phyloP scores from a whole-genome alignment of 2,888 invertebrate genomes.

The Phaonia tiefii region DNA sequence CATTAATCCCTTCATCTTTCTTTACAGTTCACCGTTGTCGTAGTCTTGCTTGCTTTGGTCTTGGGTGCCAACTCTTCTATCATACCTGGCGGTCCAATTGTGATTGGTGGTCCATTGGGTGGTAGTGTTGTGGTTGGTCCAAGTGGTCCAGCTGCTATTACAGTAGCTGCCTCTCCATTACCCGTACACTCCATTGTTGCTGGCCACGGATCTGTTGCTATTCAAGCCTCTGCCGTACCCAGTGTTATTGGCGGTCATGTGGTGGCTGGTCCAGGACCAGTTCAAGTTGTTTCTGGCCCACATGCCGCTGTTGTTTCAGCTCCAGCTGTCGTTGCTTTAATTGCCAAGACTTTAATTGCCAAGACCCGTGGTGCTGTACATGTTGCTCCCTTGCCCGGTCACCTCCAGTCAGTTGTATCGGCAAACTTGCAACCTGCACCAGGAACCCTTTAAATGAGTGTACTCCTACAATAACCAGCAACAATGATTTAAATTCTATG shows the following conservation, averaged over 20 bases:
- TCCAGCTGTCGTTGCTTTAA: conserved; percentile 76
- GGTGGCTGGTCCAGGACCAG: conserved; percentile 35
- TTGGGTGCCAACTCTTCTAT: conserved; percentile 75
- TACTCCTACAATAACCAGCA: not conserved
- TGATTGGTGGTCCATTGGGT: conserved; percentile 67
- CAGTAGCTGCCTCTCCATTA: conserved; percentile 57
- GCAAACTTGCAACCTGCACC: conserved; percentile 83
- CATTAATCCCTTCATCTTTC: too few relatives aligned
- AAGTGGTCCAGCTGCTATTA: conserved; percentile 68
- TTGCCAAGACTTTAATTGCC: too few relatives aligned
- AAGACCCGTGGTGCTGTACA: conserved; percentile 83
- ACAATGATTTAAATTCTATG: too few relatives aligned
- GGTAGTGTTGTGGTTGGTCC: conserved; percentile 71
- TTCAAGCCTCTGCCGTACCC: conserved; percentile 79
- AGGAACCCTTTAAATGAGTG: conserved; percentile 79
- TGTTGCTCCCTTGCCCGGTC: conserved; percentile 82
- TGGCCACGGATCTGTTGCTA: conserved; percentile 74
- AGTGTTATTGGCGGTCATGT: conserved; percentile 74
- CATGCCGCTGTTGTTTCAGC: conserved; percentile 7
- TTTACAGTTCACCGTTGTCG: conserved; percentile 78
- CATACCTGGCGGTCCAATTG: conserved; percentile 72
- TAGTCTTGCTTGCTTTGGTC: conserved; percentile 80
- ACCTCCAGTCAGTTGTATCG: conserved; percentile 79
- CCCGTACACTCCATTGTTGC: not conserved
- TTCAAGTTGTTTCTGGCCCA: conserved; percentile 21